Conservation (phyloP, 2,888 invertebrate genomes). For the Oegoconia quadripuncta region DNA sequence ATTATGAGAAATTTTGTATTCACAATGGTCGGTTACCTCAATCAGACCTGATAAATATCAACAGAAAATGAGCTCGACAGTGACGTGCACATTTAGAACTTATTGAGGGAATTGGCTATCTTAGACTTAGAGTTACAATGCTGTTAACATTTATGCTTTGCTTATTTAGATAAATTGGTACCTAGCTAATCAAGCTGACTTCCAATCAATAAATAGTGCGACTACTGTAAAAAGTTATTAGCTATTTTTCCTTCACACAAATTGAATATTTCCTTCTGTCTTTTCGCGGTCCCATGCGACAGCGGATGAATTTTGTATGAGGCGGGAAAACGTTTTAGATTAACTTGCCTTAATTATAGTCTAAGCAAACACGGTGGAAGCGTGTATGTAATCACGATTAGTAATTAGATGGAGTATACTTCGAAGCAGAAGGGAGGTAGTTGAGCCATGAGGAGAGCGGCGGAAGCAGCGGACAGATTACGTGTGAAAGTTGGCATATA, state of each 20-base stretch:
- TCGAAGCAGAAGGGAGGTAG: slow-evolving; percentile 20
- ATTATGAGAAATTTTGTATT: no score
- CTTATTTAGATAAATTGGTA: no score
- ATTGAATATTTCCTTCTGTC: slow-evolving; percentile 4
- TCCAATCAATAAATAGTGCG: neutral
- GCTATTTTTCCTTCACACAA: neutral
- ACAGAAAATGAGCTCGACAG: no score
- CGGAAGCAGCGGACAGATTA: no score
- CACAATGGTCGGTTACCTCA: no score
- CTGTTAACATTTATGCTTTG: no score
- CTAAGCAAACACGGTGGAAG: slow-evolving; percentile 52
- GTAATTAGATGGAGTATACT: slow-evolving; percentile 57
- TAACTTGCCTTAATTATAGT: slow-evolving; percentile 72
- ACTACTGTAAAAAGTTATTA: neutral
- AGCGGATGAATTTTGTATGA: slow-evolving; percentile 70
- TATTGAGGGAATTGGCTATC: no score
- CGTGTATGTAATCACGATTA: slow-evolving; percentile 69
- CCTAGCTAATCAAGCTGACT: no score
- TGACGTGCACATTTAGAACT: no score
- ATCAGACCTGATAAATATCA: no score
- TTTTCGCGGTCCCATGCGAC: slow-evolving; percentile 7
- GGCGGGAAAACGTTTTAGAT: slow-evolving; percentile 59
- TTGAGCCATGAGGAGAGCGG: slow-evolving; percentile 5
- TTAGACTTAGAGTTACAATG: no score
- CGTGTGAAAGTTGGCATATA: no score